A percentile compares a stretch with the other conserved stretches of the same genome.
phyloP scores from a whole-genome alignment of 2,888 invertebrate genomes.

The Mythimna albipuncta region DNA sequence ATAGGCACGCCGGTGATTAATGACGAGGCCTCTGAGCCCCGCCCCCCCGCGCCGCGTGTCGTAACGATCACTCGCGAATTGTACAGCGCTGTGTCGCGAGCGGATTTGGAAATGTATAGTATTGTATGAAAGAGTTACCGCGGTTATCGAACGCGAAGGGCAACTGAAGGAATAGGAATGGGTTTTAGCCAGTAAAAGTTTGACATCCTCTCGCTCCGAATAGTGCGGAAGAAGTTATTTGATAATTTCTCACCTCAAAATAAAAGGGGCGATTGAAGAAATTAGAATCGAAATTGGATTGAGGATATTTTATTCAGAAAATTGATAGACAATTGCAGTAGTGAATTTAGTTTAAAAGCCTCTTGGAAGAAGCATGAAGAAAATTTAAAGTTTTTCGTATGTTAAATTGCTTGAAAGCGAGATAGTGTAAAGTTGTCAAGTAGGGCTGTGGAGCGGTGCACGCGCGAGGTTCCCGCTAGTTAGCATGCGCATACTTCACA shows the following conservation, averaged over 20 bases:
- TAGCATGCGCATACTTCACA: slow-evolving; percentile 29
- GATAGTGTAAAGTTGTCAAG: slow-evolving; percentile 3
- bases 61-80: slow-evolving; percentile 6
- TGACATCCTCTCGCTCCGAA: too few relatives aligned
- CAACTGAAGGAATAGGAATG: too few relatives aligned
- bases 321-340: not conserved
- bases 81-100: slow-evolving; percentile 21
- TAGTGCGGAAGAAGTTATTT: too few relatives aligned
- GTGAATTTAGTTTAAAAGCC: not conserved
- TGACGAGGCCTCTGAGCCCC: not conserved
- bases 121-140: not conserved
- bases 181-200: too few relatives aligned
- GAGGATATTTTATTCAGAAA: not conserved
- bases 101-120: not conserved
- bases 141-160: too few relatives aligned
- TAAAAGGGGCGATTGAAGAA: not conserved
- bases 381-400: not conserved
- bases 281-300: not conserved
- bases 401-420: slow-evolving; percentile 6
- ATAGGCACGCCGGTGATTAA: slow-evolving; percentile 51
- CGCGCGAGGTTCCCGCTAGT: not conserved
- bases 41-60: not conserved
- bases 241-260: too few relatives aligned
- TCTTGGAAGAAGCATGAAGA: not conserved
- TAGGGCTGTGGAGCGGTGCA: not conserved